Evolutionary conservation across 1,140 invertebrate genomes (phyloP).

Genomic region (Rhyzopertha dominica): DNA sequence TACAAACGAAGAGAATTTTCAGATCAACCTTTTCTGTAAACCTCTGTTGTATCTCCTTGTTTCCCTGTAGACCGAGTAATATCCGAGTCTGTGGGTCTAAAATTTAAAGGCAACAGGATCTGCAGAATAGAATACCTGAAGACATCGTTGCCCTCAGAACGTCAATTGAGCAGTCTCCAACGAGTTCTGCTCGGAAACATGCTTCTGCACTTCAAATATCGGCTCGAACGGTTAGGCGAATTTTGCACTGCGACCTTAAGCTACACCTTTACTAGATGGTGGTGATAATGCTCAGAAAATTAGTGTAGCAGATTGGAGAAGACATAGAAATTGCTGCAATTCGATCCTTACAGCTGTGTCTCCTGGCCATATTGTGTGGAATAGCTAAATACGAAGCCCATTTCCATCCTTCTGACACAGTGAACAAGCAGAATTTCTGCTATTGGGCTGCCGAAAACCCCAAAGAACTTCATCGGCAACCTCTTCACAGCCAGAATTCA

Average conservation of each 20-base stretch:
- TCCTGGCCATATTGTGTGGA: too few species aligned
- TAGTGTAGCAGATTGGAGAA: not conserved
- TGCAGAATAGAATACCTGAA: constrained; percentile 10
- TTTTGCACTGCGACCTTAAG: constrained; percentile 21
- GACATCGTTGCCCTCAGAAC: constrained; percentile 14
- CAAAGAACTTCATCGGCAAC: constrained; percentile 29
- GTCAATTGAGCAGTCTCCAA: constrained; percentile 14
- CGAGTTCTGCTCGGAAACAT: constrained; percentile 18
- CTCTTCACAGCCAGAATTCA: constrained; percentile 35
- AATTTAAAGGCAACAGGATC: too few species aligned
- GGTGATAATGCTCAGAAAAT: constrained; percentile 22
- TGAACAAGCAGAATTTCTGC: constrained; percentile 38
- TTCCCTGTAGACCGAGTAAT: too few species aligned
- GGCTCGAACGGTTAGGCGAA: constrained; percentile 15
- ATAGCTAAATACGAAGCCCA: constrained; percentile 26
- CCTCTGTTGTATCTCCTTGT: too few species aligned
- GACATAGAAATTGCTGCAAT: too few species aligned
- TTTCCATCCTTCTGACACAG: constrained; percentile 30
- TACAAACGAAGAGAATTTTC: too few species aligned
- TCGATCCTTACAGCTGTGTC: too few species aligned
- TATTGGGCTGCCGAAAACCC: constrained; percentile 34
- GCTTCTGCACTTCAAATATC: constrained; percentile 15
- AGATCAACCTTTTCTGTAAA: too few species aligned
- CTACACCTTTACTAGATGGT: constrained; percentile 19
- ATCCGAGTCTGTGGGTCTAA: too few species aligned